phyloP scores from a whole-genome alignment of 1,140 invertebrate species.

The Hyposmocoma kahamanoa region DNA sequence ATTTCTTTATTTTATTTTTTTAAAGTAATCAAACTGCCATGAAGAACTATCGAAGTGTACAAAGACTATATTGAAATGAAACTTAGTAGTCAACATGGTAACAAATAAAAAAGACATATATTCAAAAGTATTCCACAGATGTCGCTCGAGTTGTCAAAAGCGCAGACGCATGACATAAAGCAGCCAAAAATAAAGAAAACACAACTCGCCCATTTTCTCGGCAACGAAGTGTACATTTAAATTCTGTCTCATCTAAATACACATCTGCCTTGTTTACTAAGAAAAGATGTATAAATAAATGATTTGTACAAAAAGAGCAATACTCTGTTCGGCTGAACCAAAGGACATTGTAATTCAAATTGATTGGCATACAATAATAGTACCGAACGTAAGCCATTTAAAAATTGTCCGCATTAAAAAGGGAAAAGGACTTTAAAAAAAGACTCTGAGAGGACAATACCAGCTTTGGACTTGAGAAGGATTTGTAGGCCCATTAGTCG shows the following conservation, averaged over 20 bases:
- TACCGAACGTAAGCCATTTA: slow-evolving; percentile 70
- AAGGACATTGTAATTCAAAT: slow-evolving; percentile 71
- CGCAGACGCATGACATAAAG: neutral
- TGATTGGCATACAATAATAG: slow-evolving; percentile 73
- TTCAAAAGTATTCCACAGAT: no score
- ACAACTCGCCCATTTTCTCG: neutral
- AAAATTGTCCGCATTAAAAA: slow-evolving; percentile 67
- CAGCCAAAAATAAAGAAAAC: neutral
- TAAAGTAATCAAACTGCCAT: no score
- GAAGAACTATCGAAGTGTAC: no score
- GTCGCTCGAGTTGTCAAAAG: no score
- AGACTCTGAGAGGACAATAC: slow-evolving; percentile 59
- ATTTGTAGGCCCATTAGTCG: slow-evolving; percentile 67
- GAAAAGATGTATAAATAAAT: slow-evolving; percentile 60
- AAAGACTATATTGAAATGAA: no score
- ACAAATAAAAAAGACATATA: no score
- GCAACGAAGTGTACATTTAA: slow-evolving; percentile 42
- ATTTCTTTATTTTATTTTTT: no score
- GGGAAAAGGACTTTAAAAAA: slow-evolving; percentile 48
- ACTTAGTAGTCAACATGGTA: no score
- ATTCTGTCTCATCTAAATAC: slow-evolving; percentile 54
- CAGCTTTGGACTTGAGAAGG: slow-evolving; percentile 48
- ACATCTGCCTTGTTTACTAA: slow-evolving; percentile 51
- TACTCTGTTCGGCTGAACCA: slow-evolving; percentile 56
- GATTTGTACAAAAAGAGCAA: slow-evolving; percentile 57